Percentiles rank a stretch among this genome's conserved stretches.
These are phyloP conservation scores for Carassius carassius DNA, from an alignment of 2,113 vertebrate species.

Conservation along the genomic window DNA sequence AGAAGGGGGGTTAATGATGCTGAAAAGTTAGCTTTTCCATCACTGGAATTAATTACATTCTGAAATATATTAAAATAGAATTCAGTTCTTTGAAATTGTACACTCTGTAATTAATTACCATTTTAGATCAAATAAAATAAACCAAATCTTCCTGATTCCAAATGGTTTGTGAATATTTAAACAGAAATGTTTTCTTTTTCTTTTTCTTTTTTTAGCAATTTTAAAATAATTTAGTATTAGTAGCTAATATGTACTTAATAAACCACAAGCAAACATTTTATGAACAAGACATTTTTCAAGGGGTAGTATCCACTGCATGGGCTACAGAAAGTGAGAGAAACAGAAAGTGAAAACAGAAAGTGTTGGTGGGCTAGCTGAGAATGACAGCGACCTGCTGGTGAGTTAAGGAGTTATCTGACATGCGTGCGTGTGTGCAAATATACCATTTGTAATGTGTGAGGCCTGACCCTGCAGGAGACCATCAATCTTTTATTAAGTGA, in stretches of 20 bases:
- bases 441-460: conserved; percentile 21
- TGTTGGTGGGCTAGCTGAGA: conserved; percentile 35
- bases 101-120: neutral
- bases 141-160: neutral
- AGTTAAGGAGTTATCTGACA: conserved; percentile 46
- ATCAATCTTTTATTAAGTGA: conserved; percentile 49
- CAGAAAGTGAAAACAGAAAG: neutral
- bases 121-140: neutral
- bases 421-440: conserved; percentile 35
- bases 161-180: no score
- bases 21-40: no score
- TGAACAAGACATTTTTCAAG: neutral
- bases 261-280: neutral
- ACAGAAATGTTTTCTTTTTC: no score
- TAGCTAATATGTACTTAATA: neutral
- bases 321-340: neutral
- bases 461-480: conserved; percentile 42
- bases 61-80: neutral
- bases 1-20: neutral
- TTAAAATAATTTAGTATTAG: neutral
- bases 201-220: no score
- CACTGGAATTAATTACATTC: no score
- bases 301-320: neutral
- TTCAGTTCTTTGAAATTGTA: no score
- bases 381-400: conserved; percentile 44